These are phyloP conservation scores for Pentalonia nigronervosa DNA, from an alignment of 1,140 invertebrate genomes.

Conservation along the genomic window DNA sequence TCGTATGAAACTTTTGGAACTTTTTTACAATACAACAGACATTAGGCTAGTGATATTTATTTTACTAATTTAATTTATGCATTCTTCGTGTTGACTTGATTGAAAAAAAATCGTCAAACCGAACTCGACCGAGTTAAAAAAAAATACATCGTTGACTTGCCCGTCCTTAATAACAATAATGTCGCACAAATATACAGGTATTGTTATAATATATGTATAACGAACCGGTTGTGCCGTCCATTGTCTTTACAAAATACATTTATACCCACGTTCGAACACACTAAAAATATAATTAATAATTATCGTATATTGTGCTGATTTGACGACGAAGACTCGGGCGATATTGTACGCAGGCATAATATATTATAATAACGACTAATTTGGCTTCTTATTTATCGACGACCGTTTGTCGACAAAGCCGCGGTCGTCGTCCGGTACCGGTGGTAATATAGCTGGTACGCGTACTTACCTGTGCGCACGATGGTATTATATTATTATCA, in stretches of 20 bases:
- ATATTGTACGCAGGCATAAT: neutral
- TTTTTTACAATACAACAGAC: neutral
- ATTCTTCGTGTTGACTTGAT: neutral
- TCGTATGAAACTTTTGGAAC: neutral
- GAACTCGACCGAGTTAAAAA: neutral
- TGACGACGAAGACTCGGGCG: neutral
- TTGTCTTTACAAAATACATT: neutral
- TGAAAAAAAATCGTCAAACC: neutral
- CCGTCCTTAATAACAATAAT: neutral
- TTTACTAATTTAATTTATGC: neutral
- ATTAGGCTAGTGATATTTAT: neutral
- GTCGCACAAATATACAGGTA: neutral
- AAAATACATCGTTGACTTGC: neutral
- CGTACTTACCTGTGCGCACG: neutral
- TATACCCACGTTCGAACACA: neutral
- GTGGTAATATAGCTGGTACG: neutral
- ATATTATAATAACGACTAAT: neutral
- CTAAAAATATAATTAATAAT: neutral
- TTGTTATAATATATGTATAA: neutral
- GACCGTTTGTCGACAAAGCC: neutral
- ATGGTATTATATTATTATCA: slow-evolving; percentile 2
- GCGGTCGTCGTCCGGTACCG: neutral
- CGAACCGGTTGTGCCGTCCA: neutral
- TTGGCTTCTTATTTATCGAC: slow-evolving; percentile 20
- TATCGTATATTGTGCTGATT: neutral